Conservation (phyloP, 2,888 invertebrate species). For the Netelia inedita region DNA sequence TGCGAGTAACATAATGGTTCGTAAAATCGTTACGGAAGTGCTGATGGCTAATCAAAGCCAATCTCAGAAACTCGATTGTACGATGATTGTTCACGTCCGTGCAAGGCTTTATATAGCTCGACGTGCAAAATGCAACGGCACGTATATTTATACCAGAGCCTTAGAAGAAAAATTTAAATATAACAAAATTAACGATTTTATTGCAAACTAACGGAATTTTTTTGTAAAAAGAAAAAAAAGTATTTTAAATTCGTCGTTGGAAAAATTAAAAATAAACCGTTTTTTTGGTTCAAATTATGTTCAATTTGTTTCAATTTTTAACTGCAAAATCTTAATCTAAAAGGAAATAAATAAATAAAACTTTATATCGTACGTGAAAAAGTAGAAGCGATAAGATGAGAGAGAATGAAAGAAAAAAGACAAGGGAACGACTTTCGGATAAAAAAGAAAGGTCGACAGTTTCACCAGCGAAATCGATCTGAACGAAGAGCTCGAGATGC, state of each 20-base stretch:
- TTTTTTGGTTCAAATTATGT: too few relatives aligned
- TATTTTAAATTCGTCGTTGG: too few relatives aligned
- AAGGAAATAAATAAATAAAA: background rate
- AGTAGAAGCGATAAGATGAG: background rate
- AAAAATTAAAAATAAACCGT: too few relatives aligned
- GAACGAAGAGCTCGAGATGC: conserved; percentile 33
- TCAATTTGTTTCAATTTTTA: too few relatives aligned
- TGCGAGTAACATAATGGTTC: background rate
- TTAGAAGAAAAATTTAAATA: too few relatives aligned
- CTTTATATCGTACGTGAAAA: background rate
- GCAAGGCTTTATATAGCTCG: conserved; percentile 16
- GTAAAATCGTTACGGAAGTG: conserved; percentile 46
- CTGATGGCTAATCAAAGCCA: conserved; percentile 55
- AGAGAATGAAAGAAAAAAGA: conserved; percentile 31
- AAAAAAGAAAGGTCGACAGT: conserved; percentile 53
- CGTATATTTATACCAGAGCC: too few relatives aligned
- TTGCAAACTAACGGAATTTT: background rate
- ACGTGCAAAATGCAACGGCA: background rate
- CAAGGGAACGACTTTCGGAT: conserved; percentile 21
- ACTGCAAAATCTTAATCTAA: too few relatives aligned
- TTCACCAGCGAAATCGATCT: conserved; percentile 48
- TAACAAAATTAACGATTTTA: too few relatives aligned
- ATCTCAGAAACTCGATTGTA: conserved; percentile 41
- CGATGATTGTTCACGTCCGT: conserved; percentile 57
- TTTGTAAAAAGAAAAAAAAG: too few relatives aligned